Evolutionary conservation across 2,113 vertebrate genomes (phyloP).

Genomic region (Tachuris rubrigastra): DNA sequence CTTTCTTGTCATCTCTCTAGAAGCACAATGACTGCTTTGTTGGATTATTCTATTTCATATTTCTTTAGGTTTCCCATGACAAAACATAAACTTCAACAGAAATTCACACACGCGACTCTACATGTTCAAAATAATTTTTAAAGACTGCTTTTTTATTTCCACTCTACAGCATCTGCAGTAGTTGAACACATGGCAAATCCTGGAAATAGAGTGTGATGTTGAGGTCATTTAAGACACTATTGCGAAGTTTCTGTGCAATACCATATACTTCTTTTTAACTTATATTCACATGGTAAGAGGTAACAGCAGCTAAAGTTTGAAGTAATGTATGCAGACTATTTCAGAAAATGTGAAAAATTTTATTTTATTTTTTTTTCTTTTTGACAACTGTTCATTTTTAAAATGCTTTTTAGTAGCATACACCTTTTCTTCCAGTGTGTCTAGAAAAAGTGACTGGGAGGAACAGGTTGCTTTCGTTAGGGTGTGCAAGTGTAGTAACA

Average conservation of each 20-base stretch:
- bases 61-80: neutral
- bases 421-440: neutral
- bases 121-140: neutral
- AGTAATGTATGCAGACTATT: neutral
- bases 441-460: neutral
- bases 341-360: neutral
- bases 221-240: neutral
- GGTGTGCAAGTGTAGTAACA: neutral
- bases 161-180: neutral
- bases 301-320: neutral
- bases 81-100: neutral
- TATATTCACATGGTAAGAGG: neutral
- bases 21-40: neutral
- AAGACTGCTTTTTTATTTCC: neutral
- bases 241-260: neutral
- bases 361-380: neutral
- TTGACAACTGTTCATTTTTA: neutral
- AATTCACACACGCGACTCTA: neutral
- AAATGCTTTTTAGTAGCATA: neutral
- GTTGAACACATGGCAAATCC: neutral
- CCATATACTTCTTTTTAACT: neutral
- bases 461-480: neutral
- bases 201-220: neutral
- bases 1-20: neutral
- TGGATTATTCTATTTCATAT: neutral